A percentile compares a stretch with the other conserved stretches of the same genome.
These are phyloP conservation scores for Callosobruchus maculatus DNA, from an alignment of 2,888 invertebrate genomes.

Conservation along the genomic window DNA sequence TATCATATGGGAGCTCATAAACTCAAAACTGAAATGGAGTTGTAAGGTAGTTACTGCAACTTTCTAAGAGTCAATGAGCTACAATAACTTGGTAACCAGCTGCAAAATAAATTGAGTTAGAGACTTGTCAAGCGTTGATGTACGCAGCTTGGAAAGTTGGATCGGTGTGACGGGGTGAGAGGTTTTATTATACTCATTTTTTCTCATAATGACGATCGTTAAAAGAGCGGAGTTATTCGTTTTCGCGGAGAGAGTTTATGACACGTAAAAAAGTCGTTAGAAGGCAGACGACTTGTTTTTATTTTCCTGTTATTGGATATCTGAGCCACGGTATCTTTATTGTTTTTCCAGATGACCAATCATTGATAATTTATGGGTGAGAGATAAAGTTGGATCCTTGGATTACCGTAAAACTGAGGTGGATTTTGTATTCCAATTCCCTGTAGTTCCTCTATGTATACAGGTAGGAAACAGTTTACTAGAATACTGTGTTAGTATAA, in stretches of 20 bases:
- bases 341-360: not conserved
- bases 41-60: not conserved
- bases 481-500: no score
- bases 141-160: not conserved
- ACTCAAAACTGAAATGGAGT: not conserved
- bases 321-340: not conserved
- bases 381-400: not conserved
- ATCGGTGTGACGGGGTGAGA: not conserved
- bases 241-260: not conserved
- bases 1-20: not conserved
- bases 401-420: not conserved
- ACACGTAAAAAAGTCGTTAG: not conserved
- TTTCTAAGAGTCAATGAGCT: not conserved
- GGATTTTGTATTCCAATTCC: no score
- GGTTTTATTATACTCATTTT: not conserved
- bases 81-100: not conserved
- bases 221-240: not conserved
- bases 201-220: not conserved
- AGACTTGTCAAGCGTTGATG: not conserved
- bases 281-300: not conserved
- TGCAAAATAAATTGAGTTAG: not conserved
- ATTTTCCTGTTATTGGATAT: not conserved
- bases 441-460: no score
- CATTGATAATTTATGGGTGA: not conserved
- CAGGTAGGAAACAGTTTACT: no score